Evolutionary conservation across 2,888 invertebrate genomes (phyloP).

Genomic region (Ormyrus pomaceus): DNA sequence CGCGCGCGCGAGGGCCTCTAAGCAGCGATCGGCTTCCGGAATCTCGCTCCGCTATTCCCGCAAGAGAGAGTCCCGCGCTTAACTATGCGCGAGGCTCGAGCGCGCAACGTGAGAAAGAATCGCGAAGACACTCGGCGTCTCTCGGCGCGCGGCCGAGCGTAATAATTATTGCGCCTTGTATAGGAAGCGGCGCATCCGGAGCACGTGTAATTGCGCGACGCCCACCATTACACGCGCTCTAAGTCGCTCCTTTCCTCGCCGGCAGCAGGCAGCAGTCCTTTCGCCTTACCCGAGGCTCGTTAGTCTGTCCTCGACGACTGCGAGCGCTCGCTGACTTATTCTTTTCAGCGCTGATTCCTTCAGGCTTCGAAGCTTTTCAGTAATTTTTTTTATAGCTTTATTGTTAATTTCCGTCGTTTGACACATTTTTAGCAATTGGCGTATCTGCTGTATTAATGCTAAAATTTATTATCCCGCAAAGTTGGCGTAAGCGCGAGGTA

Average conservation of each 20-base stretch:
- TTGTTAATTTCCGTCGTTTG: too few species aligned
- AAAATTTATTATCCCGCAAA: too few species aligned
- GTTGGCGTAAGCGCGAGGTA: too few species aligned
- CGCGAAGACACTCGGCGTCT: background rate
- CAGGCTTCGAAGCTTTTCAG: too few species aligned
- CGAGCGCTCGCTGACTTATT: too few species aligned
- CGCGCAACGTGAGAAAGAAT: constrained; percentile 55
- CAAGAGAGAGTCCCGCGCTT: constrained; percentile 11
- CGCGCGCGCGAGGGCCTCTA: background rate
- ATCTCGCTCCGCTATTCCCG: background rate
- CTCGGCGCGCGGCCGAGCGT: constrained; percentile 41
- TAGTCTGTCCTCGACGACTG: too few species aligned
- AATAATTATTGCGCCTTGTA: constrained; percentile 52
- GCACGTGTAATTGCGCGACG: constrained; percentile 52
- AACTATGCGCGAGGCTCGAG: constrained; percentile 24
- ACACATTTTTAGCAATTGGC: too few species aligned
- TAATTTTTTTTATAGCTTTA: too few species aligned
- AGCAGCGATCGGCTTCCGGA: constrained; percentile 43
- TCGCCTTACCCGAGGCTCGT: too few species aligned
- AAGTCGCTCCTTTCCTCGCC: background rate
- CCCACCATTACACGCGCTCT: constrained; percentile 28
- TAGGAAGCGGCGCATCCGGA: constrained; percentile 55
- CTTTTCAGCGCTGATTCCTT: too few species aligned
- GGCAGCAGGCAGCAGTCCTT: too few species aligned
- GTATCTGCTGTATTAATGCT: too few species aligned